Conservation (phyloP, 2,797 vertebrate species). For the Melanogrammus aeglefinus region DNA sequence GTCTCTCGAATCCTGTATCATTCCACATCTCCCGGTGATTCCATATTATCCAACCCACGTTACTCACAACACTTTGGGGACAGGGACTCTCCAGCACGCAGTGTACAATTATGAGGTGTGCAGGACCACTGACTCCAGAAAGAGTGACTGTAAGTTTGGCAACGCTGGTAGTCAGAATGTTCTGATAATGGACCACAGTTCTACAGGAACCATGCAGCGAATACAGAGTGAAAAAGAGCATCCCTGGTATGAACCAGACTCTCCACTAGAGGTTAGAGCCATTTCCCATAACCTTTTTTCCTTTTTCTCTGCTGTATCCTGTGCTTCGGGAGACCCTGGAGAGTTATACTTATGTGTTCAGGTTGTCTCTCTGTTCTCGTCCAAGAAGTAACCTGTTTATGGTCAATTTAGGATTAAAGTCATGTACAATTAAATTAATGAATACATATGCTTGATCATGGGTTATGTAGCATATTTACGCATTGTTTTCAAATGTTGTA, state of each 20-base stretch:
- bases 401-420: background rate
- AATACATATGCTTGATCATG: background rate
- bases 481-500: background rate
- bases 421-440: background rate
- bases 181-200: conserved; percentile 25
- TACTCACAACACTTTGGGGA: conserved; percentile 47
- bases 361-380: background rate
- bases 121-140: conserved; percentile 52
- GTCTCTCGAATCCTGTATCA: conserved; percentile 41
- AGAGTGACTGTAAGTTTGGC: conserved; percentile 39
- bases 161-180: conserved; percentile 28
- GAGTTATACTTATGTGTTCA: background rate
- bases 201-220: conserved; percentile 21
- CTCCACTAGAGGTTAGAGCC: conserved; percentile 17
- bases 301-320: background rate
- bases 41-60: conserved; percentile 55
- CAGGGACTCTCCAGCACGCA: conserved; percentile 49
- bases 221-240: conserved; percentile 20
- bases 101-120: conserved; percentile 55
- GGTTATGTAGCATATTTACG: background rate
- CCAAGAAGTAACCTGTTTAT: background rate
- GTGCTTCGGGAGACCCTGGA: background rate
- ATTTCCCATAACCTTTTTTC: background rate
- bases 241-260: conserved; percentile 24
- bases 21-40: conserved; percentile 49